phyloP scores from a whole-genome alignment of 2,888 invertebrate species.

The Synergus laeviventris region DNA sequence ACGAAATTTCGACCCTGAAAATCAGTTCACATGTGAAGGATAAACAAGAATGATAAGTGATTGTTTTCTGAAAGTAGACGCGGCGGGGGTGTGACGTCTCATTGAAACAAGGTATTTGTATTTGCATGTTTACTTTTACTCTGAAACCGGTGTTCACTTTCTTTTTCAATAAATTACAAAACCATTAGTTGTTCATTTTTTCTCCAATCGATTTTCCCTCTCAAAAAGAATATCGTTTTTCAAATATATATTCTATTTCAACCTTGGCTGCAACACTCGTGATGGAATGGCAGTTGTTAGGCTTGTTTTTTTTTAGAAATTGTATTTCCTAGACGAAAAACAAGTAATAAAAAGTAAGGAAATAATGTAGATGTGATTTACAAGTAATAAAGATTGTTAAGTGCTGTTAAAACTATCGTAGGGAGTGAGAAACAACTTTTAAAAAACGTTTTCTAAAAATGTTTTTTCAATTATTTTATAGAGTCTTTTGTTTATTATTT shows the following conservation, averaged over 20 bases:
- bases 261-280: not conserved
- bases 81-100: conserved; percentile 36
- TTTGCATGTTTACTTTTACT: conserved; percentile 34
- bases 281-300: not conserved
- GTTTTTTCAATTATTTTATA: not conserved
- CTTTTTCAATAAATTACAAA: conserved; percentile 10
- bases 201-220: not conserved
- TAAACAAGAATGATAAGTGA: conserved; percentile 21
- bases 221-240: not conserved
- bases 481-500: not conserved
- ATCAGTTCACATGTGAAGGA: not conserved
- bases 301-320: not conserved
- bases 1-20: not conserved
- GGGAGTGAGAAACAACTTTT: not conserved
- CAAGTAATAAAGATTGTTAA: not conserved
- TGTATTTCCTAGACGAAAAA: not conserved
- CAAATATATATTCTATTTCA: not conserved
- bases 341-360: not conserved
- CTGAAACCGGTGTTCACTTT: conserved; percentile 31
- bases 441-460: not conserved
- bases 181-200: not conserved
- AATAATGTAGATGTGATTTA: not conserved
- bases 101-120: not conserved
- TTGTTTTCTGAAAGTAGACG: conserved; percentile 32
- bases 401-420: not conserved